A percentile compares a stretch with the other conserved stretches of the same genome.
These are phyloP conservation scores for Calosoma granatense DNA, from an alignment of 1,140 invertebrate genomes.

Conservation along the genomic window DNA sequence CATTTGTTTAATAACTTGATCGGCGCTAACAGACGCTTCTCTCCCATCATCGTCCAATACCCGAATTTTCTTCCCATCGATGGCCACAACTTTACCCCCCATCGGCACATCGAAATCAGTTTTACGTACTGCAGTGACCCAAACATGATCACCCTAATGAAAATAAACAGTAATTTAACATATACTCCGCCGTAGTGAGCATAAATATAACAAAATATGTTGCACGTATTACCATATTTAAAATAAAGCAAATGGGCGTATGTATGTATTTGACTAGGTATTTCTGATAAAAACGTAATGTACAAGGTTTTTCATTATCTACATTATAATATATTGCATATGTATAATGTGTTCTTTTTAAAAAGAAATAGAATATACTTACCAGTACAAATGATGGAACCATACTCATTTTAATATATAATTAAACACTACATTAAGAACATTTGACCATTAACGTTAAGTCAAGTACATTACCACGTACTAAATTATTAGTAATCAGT, in stretches of 20 bases:
- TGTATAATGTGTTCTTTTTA: too few species aligned
- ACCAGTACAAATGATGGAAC: background rate
- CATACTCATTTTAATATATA: background rate
- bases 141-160: conserved; percentile 69
- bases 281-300: background rate
- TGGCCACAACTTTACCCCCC: conserved; percentile 67
- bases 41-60: conserved; percentile 71
- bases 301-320: background rate
- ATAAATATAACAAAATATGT: background rate
- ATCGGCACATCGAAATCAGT: conserved; percentile 75
- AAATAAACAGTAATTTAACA: background rate
- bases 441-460: background rate
- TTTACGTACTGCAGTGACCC: conserved; percentile 63
- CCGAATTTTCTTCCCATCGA: conserved; percentile 65
- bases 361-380: conserved; percentile 11
- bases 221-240: conserved; percentile 1
- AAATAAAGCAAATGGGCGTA: background rate
- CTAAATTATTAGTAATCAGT: background rate
- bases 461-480: background rate
- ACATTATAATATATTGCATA: background rate
- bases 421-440: background rate
- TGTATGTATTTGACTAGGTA: background rate
- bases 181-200: background rate
- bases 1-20: conserved; percentile 66
- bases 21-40: conserved; percentile 42